Base-by-base conservation (phyloP, 2,888 invertebrate species). In the Podotricha telesiphe region DNA sequence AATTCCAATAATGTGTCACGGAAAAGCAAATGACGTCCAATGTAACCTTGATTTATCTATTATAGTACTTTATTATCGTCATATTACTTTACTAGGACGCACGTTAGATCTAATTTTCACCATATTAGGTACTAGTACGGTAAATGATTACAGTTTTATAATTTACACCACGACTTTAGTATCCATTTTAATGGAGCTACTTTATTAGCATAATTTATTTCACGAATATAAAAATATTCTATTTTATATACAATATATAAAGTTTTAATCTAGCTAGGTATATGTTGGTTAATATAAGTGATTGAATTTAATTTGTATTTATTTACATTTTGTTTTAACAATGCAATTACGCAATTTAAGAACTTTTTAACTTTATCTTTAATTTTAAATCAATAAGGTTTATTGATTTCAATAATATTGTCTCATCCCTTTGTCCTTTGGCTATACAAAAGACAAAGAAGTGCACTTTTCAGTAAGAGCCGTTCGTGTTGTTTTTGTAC, bases 401-500 rank as follows among this genome's bases (percentile, higher is more conserved):
- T 64, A 69, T 73, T 58, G 68, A 65, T 70, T 69, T 56, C 56
- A 68, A 68, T 65, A 72, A 68, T 53, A 51, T 56, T 20, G 56
- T 22, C n/a, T n/a, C 58, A 59, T 61, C 53, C 61, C 37, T 64
- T 64, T 50, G 66, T 45, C 64, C 19, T 50, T 63, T 45, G 55
- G n/a, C 67, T 51, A 59, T 64, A 58, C 58, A 22, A 56, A 61
- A 65, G 61, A 70, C 70, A 67, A 67, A 70, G 65, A 64, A 68
- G 68, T 78, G 68, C 73, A 75, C 78, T 81, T 81, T 83, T 85
- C 80, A 86, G 86, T 86, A 84, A 82, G 77, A 78, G 79, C 72
- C 62, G 70, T 77, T 77, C 75, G 79, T 76, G 77, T 79, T 76
- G 81, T 84, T 88, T 89, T 88, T 87, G 83, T 86, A 80, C 81